Evolutionary conservation across 2,113 vertebrate genomes (phyloP).

Genomic region (Origma solitaria): DNA sequence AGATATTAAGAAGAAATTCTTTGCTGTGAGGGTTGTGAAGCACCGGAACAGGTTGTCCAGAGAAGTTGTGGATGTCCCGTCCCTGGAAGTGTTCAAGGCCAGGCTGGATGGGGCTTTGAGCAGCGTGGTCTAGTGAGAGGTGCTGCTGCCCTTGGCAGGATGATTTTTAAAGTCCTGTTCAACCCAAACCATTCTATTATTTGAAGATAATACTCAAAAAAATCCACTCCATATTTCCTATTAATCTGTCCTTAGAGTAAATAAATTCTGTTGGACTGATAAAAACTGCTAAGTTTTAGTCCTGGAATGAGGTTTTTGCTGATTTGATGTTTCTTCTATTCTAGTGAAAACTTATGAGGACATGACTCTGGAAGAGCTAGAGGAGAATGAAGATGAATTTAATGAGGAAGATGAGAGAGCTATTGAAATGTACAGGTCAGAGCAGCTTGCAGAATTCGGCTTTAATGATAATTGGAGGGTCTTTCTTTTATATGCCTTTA

Average conservation of each 20-base stretch:
- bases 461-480: neutral
- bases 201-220: neutral
- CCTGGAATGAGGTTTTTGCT: neutral
- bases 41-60: neutral
- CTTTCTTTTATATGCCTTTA: neutral
- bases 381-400: conserved; percentile 96
- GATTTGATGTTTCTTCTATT: neutral
- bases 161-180: neutral
- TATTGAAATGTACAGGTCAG: conserved; percentile 94
- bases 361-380: conserved; percentile 93
- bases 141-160: neutral
- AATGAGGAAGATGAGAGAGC: conserved; percentile 92
- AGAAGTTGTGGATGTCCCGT: neutral
- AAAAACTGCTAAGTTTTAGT: neutral
- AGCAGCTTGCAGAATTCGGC: neutral
- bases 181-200: neutral
- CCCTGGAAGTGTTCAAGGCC: neutral
- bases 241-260: neutral
- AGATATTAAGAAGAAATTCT: neutral
- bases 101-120: neutral
- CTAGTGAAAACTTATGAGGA: conserved; percentile 93
- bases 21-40: neutral
- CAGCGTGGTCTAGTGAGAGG: neutral
- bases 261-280: neutral
- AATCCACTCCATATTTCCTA: fast-evolving